phyloP scores from a whole-genome alignment of 2,888 invertebrate species.

The Aphodius sticticus region DNA sequence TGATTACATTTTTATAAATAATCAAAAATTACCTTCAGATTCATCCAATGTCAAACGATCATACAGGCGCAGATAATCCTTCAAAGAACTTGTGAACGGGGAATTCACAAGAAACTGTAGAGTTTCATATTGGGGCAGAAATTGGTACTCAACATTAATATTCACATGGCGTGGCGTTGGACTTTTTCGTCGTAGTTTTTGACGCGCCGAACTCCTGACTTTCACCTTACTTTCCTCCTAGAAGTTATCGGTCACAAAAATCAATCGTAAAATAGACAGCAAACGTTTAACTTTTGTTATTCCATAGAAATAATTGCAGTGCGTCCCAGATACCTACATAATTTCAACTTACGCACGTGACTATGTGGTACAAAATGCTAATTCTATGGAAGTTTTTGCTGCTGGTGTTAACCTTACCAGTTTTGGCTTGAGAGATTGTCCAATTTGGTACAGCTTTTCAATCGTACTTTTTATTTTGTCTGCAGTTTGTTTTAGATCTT shows the following conservation, averaged over 20 bases:
- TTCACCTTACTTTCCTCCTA: slow-evolving; percentile 25
- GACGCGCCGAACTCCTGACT: slow-evolving; percentile 12
- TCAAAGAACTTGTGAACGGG: slow-evolving; percentile 57
- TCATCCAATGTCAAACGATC: slow-evolving; percentile 57
- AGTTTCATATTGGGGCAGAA: slow-evolving; percentile 62
- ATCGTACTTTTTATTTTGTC: slow-evolving; percentile 41
- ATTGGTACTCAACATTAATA: slow-evolving; percentile 51
- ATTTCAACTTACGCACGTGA: neutral
- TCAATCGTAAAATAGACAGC: slow-evolving; percentile 24
- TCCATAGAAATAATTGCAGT: neutral
- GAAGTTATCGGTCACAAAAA: slow-evolving; percentile 8
- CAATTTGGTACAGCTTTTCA: slow-evolving; percentile 45
- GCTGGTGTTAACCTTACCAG: slow-evolving; percentile 25
- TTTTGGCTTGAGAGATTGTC: slow-evolving; percentile 33
- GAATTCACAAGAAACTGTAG: slow-evolving; percentile 62
- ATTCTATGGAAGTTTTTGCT: slow-evolving; percentile 10
- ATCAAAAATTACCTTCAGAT: slow-evolving; percentile 36
- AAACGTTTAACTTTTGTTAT: slow-evolving; percentile 5
- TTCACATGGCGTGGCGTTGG: slow-evolving; percentile 15
- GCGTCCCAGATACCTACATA: slow-evolving; percentile 19
- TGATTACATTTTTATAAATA: neutral
- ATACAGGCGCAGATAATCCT: slow-evolving; percentile 55
- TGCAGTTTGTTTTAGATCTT: slow-evolving; percentile 37
- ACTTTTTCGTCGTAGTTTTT: neutral
- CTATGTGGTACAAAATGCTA: slow-evolving; percentile 9